phyloP scores from a whole-genome alignment of 2,113 vertebrate genomes.

The Misgurnus mizolepis region DNA sequence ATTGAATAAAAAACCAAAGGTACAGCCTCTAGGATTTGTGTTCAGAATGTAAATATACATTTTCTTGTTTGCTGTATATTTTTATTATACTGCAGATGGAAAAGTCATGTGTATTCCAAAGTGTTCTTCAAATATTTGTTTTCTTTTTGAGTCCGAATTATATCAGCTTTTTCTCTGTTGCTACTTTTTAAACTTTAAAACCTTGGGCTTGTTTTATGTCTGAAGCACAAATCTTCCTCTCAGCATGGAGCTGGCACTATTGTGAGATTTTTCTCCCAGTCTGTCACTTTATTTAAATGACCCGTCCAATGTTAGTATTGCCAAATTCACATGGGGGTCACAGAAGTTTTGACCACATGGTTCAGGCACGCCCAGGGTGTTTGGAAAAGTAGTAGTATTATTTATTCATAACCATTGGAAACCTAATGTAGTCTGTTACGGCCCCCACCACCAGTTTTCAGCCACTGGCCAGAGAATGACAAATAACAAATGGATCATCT shows the following conservation, averaged over 20 bases:
- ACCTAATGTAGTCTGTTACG: slow-evolving; percentile 45
- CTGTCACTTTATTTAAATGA: slow-evolving; percentile 52
- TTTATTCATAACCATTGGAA: slow-evolving; percentile 29
- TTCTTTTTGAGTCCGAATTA: neutral
- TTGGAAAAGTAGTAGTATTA: slow-evolving; percentile 40
- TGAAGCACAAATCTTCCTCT: slow-evolving; percentile 20
- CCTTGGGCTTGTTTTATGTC: neutral
- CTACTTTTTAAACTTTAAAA: neutral
- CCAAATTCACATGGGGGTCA: slow-evolving; percentile 32
- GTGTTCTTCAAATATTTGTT: neutral
- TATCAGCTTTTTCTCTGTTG: neutral
- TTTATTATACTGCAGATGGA: neutral
- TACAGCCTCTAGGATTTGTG: neutral
- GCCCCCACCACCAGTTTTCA: slow-evolving; percentile 22
- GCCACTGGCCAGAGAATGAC: slow-evolving; percentile 29
- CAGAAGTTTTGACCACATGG: slow-evolving; percentile 38
- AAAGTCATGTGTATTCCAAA: neutral
- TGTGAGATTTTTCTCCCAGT: slow-evolving; percentile 41
- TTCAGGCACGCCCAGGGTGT: slow-evolving; percentile 39
- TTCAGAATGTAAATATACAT: neutral
- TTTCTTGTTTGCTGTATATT: neutral
- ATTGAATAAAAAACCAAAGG: too few relatives aligned
- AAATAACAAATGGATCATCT: slow-evolving; percentile 34
- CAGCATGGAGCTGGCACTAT: slow-evolving; percentile 23
- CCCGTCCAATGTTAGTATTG: slow-evolving; percentile 4